These are phyloP conservation scores for Terebella lapidaria DNA, from an alignment of 2,888 invertebrate genomes.

Conservation along the genomic window DNA sequence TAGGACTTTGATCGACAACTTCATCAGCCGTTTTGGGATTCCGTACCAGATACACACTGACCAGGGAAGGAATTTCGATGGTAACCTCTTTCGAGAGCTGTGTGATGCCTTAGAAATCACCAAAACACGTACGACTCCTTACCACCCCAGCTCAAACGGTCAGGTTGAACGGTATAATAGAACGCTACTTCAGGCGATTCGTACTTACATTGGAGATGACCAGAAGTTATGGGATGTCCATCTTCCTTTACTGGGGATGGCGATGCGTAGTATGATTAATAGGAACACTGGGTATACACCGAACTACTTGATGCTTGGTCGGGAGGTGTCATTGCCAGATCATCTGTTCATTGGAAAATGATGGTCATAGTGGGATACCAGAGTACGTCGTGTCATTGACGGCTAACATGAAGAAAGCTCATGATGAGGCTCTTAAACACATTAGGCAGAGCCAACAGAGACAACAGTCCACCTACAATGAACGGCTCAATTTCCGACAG, in stretches of 20 bases:
- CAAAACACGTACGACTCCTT: conserved; percentile 19
- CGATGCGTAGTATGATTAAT: not conserved
- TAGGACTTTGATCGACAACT: not conserved
- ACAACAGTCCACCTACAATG: not conserved
- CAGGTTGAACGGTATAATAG: conserved; percentile 16
- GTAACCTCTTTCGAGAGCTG: conserved; percentile 5
- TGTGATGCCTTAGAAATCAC: conserved; percentile 10
- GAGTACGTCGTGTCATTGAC: not conserved
- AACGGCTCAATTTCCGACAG: not conserved
- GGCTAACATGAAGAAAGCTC: not conserved
- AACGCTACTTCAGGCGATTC: not conserved
- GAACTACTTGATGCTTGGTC: not conserved
- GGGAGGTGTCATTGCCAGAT: not conserved
- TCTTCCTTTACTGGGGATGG: not conserved
- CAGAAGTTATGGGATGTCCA: not conserved
- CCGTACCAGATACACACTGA: conserved; percentile 6
- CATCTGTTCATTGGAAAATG: not conserved
- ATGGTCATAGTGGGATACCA: not conserved
- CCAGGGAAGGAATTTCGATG: conserved; percentile 13
- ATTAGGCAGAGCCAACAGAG: not conserved
- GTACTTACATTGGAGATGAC: not conserved
- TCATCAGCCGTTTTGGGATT: not conserved
- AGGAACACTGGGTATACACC: conserved; percentile 2
- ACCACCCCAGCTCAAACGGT: conserved; percentile 14
- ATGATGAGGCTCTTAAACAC: not conserved